phyloP scores from a whole-genome alignment of 64 coral and sea anemone species.

The Porites australiensis region DNA sequence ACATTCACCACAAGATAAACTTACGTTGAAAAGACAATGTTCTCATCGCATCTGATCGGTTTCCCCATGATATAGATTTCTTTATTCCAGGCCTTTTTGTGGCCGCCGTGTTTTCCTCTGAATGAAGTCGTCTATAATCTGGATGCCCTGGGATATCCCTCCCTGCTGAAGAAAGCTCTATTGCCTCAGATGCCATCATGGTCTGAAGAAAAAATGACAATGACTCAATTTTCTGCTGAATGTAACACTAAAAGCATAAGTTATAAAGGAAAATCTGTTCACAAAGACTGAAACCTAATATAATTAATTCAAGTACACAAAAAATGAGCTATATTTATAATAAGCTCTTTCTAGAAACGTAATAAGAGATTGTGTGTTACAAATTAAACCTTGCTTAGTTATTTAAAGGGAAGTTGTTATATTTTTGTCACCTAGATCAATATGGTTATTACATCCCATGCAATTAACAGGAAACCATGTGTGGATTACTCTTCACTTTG shows the following conservation, averaged over 20 bases:
- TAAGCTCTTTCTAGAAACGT: neutral
- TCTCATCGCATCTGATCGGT: conserved; percentile 14
- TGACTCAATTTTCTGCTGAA: neutral
- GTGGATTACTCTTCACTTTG: neutral
- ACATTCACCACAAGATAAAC: neutral
- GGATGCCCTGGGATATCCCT: conserved; percentile 15
- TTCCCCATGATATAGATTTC: conserved; percentile 37
- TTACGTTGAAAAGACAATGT: conserved; percentile 57
- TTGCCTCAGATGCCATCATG: conserved; percentile 24
- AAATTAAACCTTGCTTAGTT: neutral
- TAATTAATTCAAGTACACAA: too few relatives aligned
- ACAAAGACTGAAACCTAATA: too few relatives aligned
- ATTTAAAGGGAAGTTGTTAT: neutral
- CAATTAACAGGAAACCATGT: neutral
- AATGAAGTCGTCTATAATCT: conserved; percentile 69
- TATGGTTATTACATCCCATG: neutral
- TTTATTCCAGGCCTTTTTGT: conserved; percentile 10
- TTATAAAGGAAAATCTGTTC: too few relatives aligned
- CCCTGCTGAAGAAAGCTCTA: conserved; percentile 13
- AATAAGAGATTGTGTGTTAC: neutral
- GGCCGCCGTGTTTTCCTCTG: conserved; percentile 45
- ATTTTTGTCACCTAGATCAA: neutral
- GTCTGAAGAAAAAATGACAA: neutral
- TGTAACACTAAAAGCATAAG: too few relatives aligned
- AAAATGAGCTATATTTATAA: neutral